Conservation (phyloP, 2,888 invertebrate species). For the Xestia ashworthii region DNA sequence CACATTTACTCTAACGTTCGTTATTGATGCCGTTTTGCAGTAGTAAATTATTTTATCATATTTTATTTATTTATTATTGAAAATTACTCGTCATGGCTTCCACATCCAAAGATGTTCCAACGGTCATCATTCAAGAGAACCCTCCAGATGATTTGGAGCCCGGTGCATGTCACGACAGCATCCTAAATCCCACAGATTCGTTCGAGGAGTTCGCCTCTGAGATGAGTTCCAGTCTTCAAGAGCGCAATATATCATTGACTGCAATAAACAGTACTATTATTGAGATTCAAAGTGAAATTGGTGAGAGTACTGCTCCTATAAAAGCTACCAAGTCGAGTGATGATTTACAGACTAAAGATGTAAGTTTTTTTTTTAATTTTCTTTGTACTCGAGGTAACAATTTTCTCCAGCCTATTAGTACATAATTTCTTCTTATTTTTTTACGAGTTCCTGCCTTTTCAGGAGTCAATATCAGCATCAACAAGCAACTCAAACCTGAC, state of each 20-base stretch:
- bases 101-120: slow-evolving; percentile 80
- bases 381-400: not conserved
- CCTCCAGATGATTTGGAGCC: slow-evolving; percentile 82
- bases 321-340: slow-evolving; percentile 83
- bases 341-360: slow-evolving; percentile 84
- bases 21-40: slow-evolving; percentile 59
- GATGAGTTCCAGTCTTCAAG: slow-evolving; percentile 92
- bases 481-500: slow-evolving; percentile 81
- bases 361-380: slow-evolving; percentile 68
- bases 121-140: slow-evolving; percentile 69
- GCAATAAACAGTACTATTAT: slow-evolving; percentile 90
- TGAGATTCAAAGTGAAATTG: slow-evolving; percentile 90
- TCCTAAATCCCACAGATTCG: slow-evolving; percentile 93
- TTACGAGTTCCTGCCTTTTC: slow-evolving; percentile 41
- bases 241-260: slow-evolving; percentile 85
- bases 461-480: slow-evolving; percentile 84
- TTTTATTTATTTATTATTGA: slow-evolving; percentile 51
- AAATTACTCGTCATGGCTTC: slow-evolving; percentile 80
- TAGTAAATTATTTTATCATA: slow-evolving; percentile 54
- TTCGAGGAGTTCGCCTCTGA: slow-evolving; percentile 93
- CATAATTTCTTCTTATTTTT: not conserved
- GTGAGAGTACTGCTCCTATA: slow-evolving; percentile 76
- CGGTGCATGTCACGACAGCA: slow-evolving; percentile 91
- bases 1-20: slow-evolving; percentile 37
- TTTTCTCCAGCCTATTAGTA: not conserved